A percentile compares a stretch with the other conserved stretches of the same genome.
Conservation (phyloP, 2,888 invertebrate genomes). For the Crocallis elinguaria region DNA sequence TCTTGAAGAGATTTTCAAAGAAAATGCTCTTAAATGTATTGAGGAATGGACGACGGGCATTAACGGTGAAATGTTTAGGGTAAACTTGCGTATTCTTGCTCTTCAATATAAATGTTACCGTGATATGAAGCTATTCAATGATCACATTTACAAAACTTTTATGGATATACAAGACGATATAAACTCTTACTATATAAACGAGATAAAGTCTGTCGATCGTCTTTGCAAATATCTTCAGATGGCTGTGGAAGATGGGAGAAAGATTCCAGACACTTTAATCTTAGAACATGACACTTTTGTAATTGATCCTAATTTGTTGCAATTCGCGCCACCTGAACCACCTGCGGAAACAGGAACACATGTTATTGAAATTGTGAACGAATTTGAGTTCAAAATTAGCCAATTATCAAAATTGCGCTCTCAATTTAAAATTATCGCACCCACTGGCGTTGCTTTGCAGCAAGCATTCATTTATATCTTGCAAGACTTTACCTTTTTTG, state of each 20-base stretch:
- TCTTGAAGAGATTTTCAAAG: conserved; percentile 66
- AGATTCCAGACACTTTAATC: conserved; percentile 73
- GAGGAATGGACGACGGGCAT: conserved; percentile 85
- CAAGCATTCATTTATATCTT: conserved; percentile 79
- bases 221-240: conserved; percentile 80
- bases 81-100: conserved; percentile 68
- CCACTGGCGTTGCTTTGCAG: conserved; percentile 70
- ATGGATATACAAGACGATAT: conserved; percentile 72
- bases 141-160: conserved; percentile 73
- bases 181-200: conserved; percentile 71
- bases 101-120: conserved; percentile 67
- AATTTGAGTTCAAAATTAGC: conserved; percentile 66
- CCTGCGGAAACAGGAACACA: conserved; percentile 40
- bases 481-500: conserved; percentile 80
- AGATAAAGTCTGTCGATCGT: conserved; percentile 77
- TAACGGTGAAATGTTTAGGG: conserved; percentile 83
- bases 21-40: conserved; percentile 71
- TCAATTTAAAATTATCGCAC: conserved; percentile 71
- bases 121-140: conserved; percentile 74
- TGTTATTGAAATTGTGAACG: conserved; percentile 47
- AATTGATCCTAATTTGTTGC: conserved; percentile 74
- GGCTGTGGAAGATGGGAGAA: conserved; percentile 77
- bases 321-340: conserved; percentile 53
- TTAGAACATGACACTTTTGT: conserved; percentile 79
- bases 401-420: conserved; percentile 67